These are phyloP conservation scores for Etheostoma cragini DNA, from an alignment of 2,113 vertebrate species.

Conservation along the genomic window DNA sequence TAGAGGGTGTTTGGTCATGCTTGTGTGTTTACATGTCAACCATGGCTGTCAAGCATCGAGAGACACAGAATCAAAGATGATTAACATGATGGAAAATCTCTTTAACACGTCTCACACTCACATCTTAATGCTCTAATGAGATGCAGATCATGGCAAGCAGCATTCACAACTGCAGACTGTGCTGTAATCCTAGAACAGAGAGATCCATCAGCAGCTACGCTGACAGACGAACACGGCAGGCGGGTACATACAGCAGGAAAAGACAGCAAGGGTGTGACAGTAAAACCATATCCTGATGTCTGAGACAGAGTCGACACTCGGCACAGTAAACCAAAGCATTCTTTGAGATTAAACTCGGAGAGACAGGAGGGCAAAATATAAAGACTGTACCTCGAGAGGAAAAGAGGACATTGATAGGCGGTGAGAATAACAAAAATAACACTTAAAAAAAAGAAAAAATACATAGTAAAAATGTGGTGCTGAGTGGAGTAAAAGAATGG, in stretches of 20 bases:
- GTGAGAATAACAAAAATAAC: conserved; percentile 47
- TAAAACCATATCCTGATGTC: conserved; percentile 41
- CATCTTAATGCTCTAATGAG: conserved; percentile 51
- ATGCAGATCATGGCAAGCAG: conserved; percentile 51
- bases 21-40: conserved; percentile 22
- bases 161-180: conserved; percentile 23
- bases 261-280: conserved; percentile 38
- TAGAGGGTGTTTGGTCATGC: conserved; percentile 31
- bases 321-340: conserved; percentile 27
- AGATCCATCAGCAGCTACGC: conserved; percentile 37
- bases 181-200: conserved; percentile 58
- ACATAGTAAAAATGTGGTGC: conserved; percentile 28
- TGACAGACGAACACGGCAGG: conserved; percentile 58
- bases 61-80: conserved; percentile 47
- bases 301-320: conserved; percentile 18
- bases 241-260: conserved; percentile 13
- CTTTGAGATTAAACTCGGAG: conserved; percentile 25
- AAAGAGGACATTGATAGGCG: conserved; percentile 22
- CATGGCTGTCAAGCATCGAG: conserved; percentile 33
- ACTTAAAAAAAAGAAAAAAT: conserved; percentile 26
- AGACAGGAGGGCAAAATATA: conserved; percentile 30
- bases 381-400: conserved; percentile 19
- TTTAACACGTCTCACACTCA: conserved; percentile 48
- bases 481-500: conserved; percentile 18
- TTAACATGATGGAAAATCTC: conserved; percentile 51